Base-by-base conservation (phyloP, 1,140 invertebrate species). In the Oncopodura yosiiana region DNA sequence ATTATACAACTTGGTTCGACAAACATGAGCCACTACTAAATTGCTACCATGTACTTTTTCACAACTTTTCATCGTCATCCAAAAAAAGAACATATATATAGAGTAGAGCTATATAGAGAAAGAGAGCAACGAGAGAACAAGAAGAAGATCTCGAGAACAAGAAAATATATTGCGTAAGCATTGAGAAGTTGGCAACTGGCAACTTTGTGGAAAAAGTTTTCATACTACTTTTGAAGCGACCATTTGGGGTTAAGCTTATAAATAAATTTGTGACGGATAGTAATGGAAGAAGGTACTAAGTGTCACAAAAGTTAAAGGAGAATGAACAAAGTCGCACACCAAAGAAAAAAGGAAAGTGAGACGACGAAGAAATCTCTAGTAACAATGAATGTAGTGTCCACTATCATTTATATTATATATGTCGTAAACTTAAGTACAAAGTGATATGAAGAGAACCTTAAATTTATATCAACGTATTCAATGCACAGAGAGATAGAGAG, bases 241-340 rank as follows among this genome's bases (percentile, higher is more conserved):
- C 42, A 50, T 56, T 56, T 49, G 41, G 48, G 54, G 54, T 56
- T 44, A 41, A 41, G 37, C 46, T 43, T 44, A 56, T 56, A 56
- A 56, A 56, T 56, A 50, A 56, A 51, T 36, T 38, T 42, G 27
- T 49, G 54, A 56, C 48, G 41, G 24, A 44, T 37, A 29, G 34
- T 50, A 50, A 50, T 50, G 41, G 54, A 50, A 49, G 46, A 44
- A 37, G 46, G 30, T 56, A 44, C 39, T 54, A 41, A 58, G 48
- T 58, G 56, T 58, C 56, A 52, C 39, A 26, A 58, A 58, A 58
- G 56, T 58, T 58, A 58, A 58, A 43, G 39, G 46, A 38, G 48
- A 58, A 49, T 59, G 52, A 59, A 53, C 44, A 58, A 49, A 39
- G 57, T 52, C 32, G 37, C 39, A 38, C 32, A 27, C 43, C 36